Conservation (phyloP, 2,888 invertebrate species). For the Drosophila lutescens region DNA sequence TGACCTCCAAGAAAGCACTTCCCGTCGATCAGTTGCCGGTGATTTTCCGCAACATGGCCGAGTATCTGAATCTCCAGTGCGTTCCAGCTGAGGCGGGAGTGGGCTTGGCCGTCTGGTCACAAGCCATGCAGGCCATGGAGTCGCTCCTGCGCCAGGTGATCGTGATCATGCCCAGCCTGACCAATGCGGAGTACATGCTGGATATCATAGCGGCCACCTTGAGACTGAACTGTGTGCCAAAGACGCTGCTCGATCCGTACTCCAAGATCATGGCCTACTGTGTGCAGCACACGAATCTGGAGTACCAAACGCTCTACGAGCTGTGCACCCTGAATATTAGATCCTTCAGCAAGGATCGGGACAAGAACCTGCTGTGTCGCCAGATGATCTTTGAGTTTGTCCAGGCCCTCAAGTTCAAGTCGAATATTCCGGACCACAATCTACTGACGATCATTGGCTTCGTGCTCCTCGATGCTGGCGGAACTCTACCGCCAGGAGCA, state of each 20-base stretch:
- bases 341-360: conserved; percentile 95
- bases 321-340: conserved; percentile 95
- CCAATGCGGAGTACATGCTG: conserved; percentile 89
- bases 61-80: conserved; percentile 97
- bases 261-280: conserved; percentile 96
- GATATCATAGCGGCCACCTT: conserved; percentile 92
- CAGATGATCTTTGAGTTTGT: conserved; percentile 97
- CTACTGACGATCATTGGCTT: conserved; percentile 95
- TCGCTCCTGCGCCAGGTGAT: conserved; percentile 91
- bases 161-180: conserved; percentile 88
- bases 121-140: conserved; percentile 94
- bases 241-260: conserved; percentile 95
- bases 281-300: conserved; percentile 94
- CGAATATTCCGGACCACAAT: conserved; percentile 96
- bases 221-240: conserved; percentile 90
- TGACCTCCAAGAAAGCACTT: conserved; percentile 91
- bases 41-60: conserved; percentile 95
- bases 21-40: conserved; percentile 89
- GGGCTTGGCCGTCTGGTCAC: conserved; percentile 90
- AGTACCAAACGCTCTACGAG: conserved; percentile 92
- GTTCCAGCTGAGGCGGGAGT: conserved; percentile 92
- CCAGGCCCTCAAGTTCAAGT: conserved; percentile 97
- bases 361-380: conserved; percentile 95
- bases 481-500: conserved; percentile 91
- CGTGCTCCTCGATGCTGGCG: conserved; percentile 96